phyloP scores from a whole-genome alignment of 2,113 vertebrate genomes.

The Muntiacus reevesi region DNA sequence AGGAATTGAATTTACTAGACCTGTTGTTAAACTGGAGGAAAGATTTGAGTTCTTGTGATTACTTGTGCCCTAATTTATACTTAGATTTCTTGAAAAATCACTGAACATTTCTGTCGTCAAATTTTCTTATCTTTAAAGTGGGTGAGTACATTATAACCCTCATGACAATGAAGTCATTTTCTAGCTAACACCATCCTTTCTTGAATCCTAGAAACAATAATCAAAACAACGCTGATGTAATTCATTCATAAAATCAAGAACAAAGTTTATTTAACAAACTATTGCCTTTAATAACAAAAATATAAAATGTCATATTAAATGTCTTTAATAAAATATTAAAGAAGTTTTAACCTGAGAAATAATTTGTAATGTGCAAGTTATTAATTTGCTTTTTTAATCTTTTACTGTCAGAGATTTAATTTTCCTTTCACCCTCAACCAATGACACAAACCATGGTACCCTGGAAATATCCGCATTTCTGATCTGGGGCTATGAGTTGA shows the following conservation, averaged over 20 bases:
- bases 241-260: conserved; percentile 11
- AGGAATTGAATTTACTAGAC: neutral
- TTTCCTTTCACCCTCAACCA: neutral
- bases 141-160: neutral
- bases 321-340: neutral
- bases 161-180: neutral
- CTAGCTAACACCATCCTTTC: neutral
- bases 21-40: neutral
- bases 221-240: neutral
- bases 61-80: neutral
- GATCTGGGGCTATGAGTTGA: neutral
- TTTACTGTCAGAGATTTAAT: neutral
- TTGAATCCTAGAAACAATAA: neutral
- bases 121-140: neutral
- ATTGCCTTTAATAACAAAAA: neutral
- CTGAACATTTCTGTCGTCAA: neutral
- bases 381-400: conserved; percentile 36
- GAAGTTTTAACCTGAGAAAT: conserved; percentile 14
- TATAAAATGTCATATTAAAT: neutral
- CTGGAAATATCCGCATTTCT: neutral
- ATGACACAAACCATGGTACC: neutral
- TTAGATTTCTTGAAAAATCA: neutral
- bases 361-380: conserved; percentile 10
- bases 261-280: neutral
- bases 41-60: neutral